phyloP scores from a whole-genome alignment of 2,888 invertebrate genomes.

The Epinotia demarniana region DNA sequence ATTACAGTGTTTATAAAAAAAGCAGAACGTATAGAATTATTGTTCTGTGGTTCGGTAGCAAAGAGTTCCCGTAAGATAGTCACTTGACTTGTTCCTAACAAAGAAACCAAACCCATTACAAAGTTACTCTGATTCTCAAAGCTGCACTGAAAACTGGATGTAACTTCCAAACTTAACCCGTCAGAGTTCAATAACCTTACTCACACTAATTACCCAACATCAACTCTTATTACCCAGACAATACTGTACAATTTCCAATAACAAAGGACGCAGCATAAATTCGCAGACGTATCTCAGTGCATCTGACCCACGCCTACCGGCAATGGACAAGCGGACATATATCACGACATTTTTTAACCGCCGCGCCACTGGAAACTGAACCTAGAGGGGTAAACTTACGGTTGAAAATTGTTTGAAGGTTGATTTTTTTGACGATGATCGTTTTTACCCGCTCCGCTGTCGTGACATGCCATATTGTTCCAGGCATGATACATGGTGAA shows the following conservation, averaged over 20 bases:
- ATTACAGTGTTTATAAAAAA: neutral
- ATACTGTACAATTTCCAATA: slow-evolving; percentile 65
- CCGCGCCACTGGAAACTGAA: slow-evolving; percentile 55
- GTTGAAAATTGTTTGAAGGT: slow-evolving; percentile 54
- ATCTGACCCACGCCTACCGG: slow-evolving; percentile 81
- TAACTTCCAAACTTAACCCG: slow-evolving; percentile 36
- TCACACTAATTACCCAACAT: slow-evolving; percentile 39
- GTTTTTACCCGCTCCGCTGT: slow-evolving; percentile 71
- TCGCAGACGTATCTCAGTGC: slow-evolving; percentile 56
- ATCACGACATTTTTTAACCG: slow-evolving; percentile 70
- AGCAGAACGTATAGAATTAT: neutral
- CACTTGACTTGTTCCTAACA: neutral
- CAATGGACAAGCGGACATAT: slow-evolving; percentile 77
- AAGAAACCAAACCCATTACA: slow-evolving; percentile 14
- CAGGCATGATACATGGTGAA: slow-evolving; percentile 76
- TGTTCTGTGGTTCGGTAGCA: neutral
- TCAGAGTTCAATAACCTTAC: slow-evolving; percentile 39
- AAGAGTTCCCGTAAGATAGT: neutral
- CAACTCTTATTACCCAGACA: slow-evolving; percentile 58
- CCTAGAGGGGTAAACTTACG: slow-evolving; percentile 63
- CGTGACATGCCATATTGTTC: slow-evolving; percentile 83
- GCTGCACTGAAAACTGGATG: slow-evolving; percentile 35
- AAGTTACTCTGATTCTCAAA: slow-evolving; percentile 13
- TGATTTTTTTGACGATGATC: slow-evolving; percentile 63
- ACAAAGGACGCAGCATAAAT: slow-evolving; percentile 61